Base-by-base conservation (phyloP, 2,113 vertebrate species). In the Triplophysa siluroides region DNA sequence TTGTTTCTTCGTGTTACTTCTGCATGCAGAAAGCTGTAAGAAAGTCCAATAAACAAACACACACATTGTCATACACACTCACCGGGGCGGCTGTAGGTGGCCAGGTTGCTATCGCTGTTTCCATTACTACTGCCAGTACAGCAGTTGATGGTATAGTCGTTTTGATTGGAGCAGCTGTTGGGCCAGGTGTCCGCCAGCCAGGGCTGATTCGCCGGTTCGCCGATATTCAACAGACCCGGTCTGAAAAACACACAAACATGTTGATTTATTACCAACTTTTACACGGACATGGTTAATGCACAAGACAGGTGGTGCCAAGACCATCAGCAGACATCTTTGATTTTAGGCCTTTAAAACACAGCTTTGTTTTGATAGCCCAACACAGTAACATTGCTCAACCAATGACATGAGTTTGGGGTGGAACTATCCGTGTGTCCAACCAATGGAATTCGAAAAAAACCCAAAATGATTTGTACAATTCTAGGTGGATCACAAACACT, bases 131-230 rank as follows among this genome's bases (percentile, higher is more conserved):
- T 93, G 0, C 96, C 93, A 0, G 98, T 95, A 87, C 98, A 99
- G 93, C 98, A 99, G 88, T 92, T 99, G 92, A 99, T 98, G 90
- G 96, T 94, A 91, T 97, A 99, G 92, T 99, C 96, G 0, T 96
- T 98, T 91, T 98, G 97, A 80, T 92, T 97, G 92, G 95, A 97
- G 83, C 96, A 96, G 24, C 95, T 96, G 85, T 98, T 98, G 68
- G 98, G 98, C 98, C 98, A 99, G 0, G 98, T 99, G 88, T 99
- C 98, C 13, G 98, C 98, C 76, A 99, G 91, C 98, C 98, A 99
- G 0, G 97, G 97, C 86, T 99, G 98, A 6, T 94, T 85, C 54
- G 95, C 94, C 0, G 96, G 92, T 83, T 98, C 97, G 47, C 94
- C 94, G 69, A 99, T 97, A 92, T 99, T 99, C 78, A 99, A 93